These are phyloP conservation scores for Ctenicera cuprea DNA, from an alignment of 2,888 invertebrate species.

Conservation along the genomic window DNA sequence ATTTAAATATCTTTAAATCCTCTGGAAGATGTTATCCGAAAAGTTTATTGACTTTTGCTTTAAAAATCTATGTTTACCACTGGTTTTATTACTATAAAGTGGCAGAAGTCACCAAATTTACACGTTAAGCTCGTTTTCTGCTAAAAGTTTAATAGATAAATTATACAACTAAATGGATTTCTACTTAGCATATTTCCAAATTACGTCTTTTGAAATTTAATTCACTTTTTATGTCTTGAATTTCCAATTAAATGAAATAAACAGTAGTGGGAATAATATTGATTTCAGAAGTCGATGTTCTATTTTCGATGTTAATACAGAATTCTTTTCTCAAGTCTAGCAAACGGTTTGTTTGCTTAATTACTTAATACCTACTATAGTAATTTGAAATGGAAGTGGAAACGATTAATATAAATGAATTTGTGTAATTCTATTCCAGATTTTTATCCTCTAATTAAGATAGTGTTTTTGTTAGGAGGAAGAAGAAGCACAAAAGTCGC, in stretches of 20 bases:
- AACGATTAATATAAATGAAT: slow-evolving; percentile 14
- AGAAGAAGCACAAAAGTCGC: slow-evolving; percentile 8
- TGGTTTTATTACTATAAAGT: slow-evolving; percentile 6
- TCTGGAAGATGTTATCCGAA: neutral
- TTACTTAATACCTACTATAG: neutral
- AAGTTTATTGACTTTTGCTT: slow-evolving; percentile 8
- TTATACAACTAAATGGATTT: slow-evolving; percentile 2
- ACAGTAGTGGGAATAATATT: slow-evolving; percentile 2
- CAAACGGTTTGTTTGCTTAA: neutral
- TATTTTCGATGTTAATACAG: neutral
- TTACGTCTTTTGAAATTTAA: slow-evolving; percentile 7
- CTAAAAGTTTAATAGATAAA: neutral
- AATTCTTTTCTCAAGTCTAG: neutral
- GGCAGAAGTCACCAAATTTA: slow-evolving; percentile 10
- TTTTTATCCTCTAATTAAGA: slow-evolving; percentile 16
- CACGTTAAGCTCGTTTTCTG: neutral
- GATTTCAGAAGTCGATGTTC: slow-evolving; percentile 7
- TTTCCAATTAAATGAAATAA: slow-evolving; percentile 12
- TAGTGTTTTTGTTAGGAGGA: neutral
- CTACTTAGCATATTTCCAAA: neutral
- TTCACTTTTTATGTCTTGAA: slow-evolving; percentile 12
- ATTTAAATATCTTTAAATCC: too few relatives aligned
- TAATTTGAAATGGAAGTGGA: slow-evolving; percentile 2
- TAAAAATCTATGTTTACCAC: neutral
- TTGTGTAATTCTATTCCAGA: neutral